phyloP scores from a whole-genome alignment of 2,888 invertebrate species.

The Lepidochrysops patricia region DNA sequence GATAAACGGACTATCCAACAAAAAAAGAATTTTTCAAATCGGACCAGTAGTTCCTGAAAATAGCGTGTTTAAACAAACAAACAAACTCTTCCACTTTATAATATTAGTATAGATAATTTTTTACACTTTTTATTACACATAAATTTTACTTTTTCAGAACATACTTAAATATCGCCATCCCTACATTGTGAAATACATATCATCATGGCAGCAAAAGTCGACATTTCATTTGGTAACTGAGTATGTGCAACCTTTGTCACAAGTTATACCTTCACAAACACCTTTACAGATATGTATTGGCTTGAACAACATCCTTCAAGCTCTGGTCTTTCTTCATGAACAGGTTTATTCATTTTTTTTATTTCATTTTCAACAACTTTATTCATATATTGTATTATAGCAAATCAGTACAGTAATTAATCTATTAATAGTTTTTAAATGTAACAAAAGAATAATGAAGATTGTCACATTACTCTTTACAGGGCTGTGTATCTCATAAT shows the following conservation, averaged over 20 bases:
- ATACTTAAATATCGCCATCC: constrained; percentile 91
- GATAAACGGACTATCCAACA: no score
- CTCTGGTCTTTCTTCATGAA: constrained; percentile 87
- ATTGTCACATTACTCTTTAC: constrained; percentile 26
- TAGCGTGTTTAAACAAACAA: no score
- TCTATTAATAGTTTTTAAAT: no score
- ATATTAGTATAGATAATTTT: no score
- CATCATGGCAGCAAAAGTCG: constrained; percentile 85
- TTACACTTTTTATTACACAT: no score
- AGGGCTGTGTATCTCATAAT: constrained; percentile 86
- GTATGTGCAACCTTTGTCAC: constrained; percentile 83
- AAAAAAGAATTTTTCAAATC: no score
- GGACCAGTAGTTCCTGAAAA: no score
- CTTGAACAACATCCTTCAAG: constrained; percentile 85
- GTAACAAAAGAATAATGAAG: no score
- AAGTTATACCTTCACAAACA: constrained; percentile 77
- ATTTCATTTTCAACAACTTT: neutral
- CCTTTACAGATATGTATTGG: constrained; percentile 90
- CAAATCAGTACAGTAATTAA: no score
- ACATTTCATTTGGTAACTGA: constrained; percentile 88
- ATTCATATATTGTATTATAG: neutral
- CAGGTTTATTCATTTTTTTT: constrained; percentile 57
- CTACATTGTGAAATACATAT: constrained; percentile 86
- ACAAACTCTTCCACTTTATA: no score
- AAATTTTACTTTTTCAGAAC: constrained; percentile 80